Conservation (phyloP, 2,888 invertebrate genomes). For the Diloba caeruleocephala region DNA sequence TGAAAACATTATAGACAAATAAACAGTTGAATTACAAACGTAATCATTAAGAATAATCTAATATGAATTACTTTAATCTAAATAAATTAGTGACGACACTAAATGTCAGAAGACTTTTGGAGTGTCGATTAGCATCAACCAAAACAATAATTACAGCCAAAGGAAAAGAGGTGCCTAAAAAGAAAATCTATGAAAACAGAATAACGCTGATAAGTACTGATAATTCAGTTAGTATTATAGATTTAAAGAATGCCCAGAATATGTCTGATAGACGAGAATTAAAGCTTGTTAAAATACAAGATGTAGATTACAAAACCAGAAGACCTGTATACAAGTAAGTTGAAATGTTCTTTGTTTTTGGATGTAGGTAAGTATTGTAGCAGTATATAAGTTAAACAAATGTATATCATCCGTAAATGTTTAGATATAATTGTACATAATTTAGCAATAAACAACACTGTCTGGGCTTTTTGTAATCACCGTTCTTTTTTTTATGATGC, state of each 20-base stretch:
- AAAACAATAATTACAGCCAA: slow-evolving; percentile 72
- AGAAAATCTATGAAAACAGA: slow-evolving; percentile 78
- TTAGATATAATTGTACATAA: too few relatives aligned
- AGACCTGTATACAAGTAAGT: slow-evolving; percentile 91
- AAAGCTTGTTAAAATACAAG: slow-evolving; percentile 91
- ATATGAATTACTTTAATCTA: slow-evolving; percentile 58
- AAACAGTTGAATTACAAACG: too few relatives aligned
- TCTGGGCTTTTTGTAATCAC: too few relatives aligned
- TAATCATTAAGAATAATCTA: not conserved
- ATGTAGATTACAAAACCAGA: slow-evolving; percentile 91
- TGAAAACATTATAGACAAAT: too few relatives aligned
- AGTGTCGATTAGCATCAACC: slow-evolving; percentile 66
- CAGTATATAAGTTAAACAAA: too few relatives aligned
- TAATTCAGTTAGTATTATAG: slow-evolving; percentile 88
- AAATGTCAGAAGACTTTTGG: slow-evolving; percentile 62
- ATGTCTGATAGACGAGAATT: slow-evolving; percentile 91
- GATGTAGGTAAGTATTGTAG: too few relatives aligned
- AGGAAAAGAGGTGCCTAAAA: slow-evolving; percentile 83
- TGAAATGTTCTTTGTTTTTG: not conserved
- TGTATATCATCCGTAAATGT: too few relatives aligned
- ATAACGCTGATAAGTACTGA: slow-evolving; percentile 91
- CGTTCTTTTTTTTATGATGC: too few relatives aligned
- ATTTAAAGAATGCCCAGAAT: slow-evolving; percentile 92
- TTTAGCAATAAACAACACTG: too few relatives aligned
- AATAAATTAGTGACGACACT: slow-evolving; percentile 69